Base-by-base conservation (phyloP, 2,888 invertebrate species). In the Conistra vaccinii region DNA sequence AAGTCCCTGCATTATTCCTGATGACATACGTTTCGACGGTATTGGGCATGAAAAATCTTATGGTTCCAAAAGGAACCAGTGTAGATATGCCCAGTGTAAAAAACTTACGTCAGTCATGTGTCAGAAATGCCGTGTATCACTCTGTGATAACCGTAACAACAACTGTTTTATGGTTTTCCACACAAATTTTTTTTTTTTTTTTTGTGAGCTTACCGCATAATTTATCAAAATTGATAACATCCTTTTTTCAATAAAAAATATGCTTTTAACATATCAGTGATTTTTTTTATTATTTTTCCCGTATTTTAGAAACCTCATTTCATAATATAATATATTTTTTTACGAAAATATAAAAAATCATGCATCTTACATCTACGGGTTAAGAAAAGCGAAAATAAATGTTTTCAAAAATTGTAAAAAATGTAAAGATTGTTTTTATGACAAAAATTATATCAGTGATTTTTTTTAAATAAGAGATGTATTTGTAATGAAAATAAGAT, bases 11-110 rank as follows among this genome's bases (percentile, higher is more conserved):
- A 51, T 65, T 48, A 66, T 48, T 1, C 69, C 69, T 69, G 61
- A 69, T 55, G 61, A 73, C 32, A 23, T 62, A 45, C 61, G 69
- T 62, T 69, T 69, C 1, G 73, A 73, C 14, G 69, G 69, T 68
- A 4, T 61, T 1, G 53, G 69, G 39, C 73, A 69, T 73, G 73
- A 73, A 60, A 85, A 85, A 80, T 73, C 76, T 3, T 86, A 85
- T 76, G 74, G 74, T 61, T 55, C 73, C n/a, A 71, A 73, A 69
- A 73, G 32, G 35, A 73, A 62, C 55, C 69, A 73, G 73, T 73
- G 62, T 69, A 69, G 69, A 73, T 73, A 73, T 62, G 53, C 66
- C 10, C 45, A 72, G 5, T 66, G 72, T 39, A 72, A 66, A 72
- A 66, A 58, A 66, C 48, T 48, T 48, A 66, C 58, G 23, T 67